Conservation (phyloP, 2,113 vertebrate species). For the Sarotherodon lohbergeri region DNA sequence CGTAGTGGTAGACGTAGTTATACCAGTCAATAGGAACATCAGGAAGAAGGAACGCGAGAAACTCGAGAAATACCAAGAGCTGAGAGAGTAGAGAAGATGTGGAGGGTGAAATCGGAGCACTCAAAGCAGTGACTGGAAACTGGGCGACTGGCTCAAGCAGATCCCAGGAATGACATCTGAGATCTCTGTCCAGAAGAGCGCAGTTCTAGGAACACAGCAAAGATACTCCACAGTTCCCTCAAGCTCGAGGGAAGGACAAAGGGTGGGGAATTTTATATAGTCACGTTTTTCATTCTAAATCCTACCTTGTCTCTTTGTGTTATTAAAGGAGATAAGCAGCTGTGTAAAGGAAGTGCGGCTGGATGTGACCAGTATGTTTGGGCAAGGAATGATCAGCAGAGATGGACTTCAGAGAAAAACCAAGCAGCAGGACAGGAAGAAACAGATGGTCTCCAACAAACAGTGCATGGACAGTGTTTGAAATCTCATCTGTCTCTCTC, state of each 20-base stretch:
- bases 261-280: not conserved
- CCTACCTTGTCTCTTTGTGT: not conserved
- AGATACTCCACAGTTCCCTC: not conserved
- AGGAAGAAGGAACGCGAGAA: not conserved
- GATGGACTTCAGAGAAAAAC: slow-evolving; percentile 23
- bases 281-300: not conserved
- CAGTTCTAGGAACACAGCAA: not conserved
- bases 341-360: slow-evolving; percentile 37
- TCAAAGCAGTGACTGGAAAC: not conserved
- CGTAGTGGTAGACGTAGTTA: not conserved
- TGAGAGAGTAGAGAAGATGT: not conserved
- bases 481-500: slow-evolving; percentile 50
- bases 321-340: slow-evolving; percentile 37
- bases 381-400: slow-evolving; percentile 37
- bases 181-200: not conserved
- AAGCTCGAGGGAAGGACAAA: not conserved
- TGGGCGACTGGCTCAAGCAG: not conserved
- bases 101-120: not conserved
- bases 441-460: slow-evolving; percentile 65
- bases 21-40: not conserved
- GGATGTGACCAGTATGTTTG: slow-evolving; percentile 38
- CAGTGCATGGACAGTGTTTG: slow-evolving; percentile 50
- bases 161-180: not conserved
- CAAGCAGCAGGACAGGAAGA: slow-evolving; percentile 61
- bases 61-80: not conserved